These are phyloP conservation scores for Schizopygopsis malacanthus DNA, from an alignment of 2,797 vertebrate genomes.

Conservation along the genomic window DNA sequence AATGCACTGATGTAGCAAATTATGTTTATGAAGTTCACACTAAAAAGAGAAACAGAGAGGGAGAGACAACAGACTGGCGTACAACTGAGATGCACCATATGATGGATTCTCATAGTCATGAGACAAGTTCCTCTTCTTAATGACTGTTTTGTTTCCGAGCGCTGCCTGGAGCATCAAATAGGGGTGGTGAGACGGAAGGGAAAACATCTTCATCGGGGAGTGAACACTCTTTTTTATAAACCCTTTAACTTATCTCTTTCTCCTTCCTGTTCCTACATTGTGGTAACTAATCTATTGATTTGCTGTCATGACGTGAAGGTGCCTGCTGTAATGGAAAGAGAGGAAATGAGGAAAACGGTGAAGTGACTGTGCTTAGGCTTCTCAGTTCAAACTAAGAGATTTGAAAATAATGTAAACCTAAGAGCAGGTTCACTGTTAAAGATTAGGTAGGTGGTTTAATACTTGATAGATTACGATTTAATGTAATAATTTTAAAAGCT, in stretches of 20 bases:
- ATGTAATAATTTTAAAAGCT: background rate
- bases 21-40: conserved; percentile 44
- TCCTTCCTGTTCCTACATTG: conserved; percentile 52
- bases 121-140: conserved; percentile 63
- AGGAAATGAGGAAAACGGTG: background rate
- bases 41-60: conserved; percentile 33
- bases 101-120: conserved; percentile 59
- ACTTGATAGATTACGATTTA: background rate
- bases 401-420: conserved; percentile 5
- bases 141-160: conserved; percentile 62
- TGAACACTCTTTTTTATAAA: conserved; percentile 22
- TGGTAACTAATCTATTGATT: conserved; percentile 41
- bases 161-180: conserved; percentile 56
- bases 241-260: conserved; percentile 40
- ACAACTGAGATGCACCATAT: conserved; percentile 49
- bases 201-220: conserved; percentile 50
- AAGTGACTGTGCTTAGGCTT: conserved; percentile 1
- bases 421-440: background rate
- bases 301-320: conserved; percentile 63
- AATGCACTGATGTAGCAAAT: conserved; percentile 28
- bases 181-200: conserved; percentile 41
- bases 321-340: conserved; percentile 56
- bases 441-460: background rate
- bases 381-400: background rate
- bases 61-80: conserved; percentile 3